Evolutionary conservation across 2,113 vertebrate species (phyloP), one percentile per base, ranked within the genome.

Genomic region (Craseonycteris thonglongyai): DNA sequence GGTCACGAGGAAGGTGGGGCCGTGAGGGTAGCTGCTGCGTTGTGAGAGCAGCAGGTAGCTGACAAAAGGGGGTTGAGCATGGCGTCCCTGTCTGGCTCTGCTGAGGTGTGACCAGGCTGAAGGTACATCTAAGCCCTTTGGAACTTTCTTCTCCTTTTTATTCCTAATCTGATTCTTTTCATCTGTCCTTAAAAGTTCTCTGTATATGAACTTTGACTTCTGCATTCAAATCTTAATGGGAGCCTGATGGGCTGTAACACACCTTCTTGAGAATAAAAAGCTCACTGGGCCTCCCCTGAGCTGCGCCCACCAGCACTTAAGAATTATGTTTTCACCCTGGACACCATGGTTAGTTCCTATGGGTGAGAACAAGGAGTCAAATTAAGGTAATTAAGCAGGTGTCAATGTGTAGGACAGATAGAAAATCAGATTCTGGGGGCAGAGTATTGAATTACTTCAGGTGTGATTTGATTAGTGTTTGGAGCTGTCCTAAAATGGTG

Each of bases 51-150:
- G 38, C 11, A 21, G 22, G 33, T 40, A 22, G 81, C 58, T 63
- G 21, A 26, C 58, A 54, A 42, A 59, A 59, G 88, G 71, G 69
- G 12, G 45, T 84, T 89, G 86, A 35, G 38, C 59, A 15, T 71
- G 38, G 69, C 79, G 68, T 38, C 72, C 68, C 12, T 21, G 6
- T 7, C 16, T 1, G 80, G 75, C 71, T 58, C 76, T 63, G 28
- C 68, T 63, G 68, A 94, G 65, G 85, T 76, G 84, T 84, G 69
- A 33, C 65, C 79, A 56, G 66, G 69, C n/a, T 75, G 71, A 61
- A 83, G 59, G n/a, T 40, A 80, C 88, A 96, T 92, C 51, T 92
- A 94, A 95, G 90, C 40, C 47, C 63, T 91, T 74, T 88, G 47
- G 71, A 89, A 96, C 40, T 59, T 92, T 76, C 30, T 49, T 91